Conservation (phyloP, 2,113 vertebrate genomes). For the Trematomus loennbergii region DNA sequence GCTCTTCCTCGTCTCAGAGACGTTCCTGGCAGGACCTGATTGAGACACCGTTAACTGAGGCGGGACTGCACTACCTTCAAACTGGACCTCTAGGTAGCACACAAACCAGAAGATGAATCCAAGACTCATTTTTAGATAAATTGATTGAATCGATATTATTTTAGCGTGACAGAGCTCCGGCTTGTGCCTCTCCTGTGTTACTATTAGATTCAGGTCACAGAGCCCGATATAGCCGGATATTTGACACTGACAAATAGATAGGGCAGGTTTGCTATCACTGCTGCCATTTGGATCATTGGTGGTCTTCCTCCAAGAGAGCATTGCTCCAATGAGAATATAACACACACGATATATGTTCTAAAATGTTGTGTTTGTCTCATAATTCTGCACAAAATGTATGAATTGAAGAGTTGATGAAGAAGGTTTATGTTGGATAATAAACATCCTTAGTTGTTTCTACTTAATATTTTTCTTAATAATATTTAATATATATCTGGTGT, state of each 20-base stretch:
- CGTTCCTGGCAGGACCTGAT: slow-evolving; percentile 99
- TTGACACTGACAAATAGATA: background rate
- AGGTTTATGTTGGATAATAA: background rate
- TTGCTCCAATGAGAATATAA: background rate
- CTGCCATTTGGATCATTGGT: background rate
- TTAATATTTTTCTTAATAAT: no score
- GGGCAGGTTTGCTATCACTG: background rate
- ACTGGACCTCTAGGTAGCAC: slow-evolving; percentile 83
- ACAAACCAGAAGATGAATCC: background rate
- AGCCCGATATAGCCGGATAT: background rate
- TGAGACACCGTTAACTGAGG: slow-evolving; percentile 95
- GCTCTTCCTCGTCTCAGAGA: slow-evolving; percentile 94
- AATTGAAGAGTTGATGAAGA: background rate
- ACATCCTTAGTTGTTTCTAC: background rate
- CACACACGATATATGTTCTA: background rate
- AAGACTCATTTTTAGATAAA: background rate
- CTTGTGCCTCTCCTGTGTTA: background rate
- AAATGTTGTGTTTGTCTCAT: background rate
- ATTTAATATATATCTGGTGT: no score
- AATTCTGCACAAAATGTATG: background rate
- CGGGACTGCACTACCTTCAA: slow-evolving; percentile 97
- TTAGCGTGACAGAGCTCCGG: background rate
- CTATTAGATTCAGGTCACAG: background rate
- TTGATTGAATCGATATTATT: background rate
- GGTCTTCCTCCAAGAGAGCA: background rate